Percentiles rank a stretch among this genome's conserved stretches.
Conservation (phyloP, 2,888 invertebrate genomes). For the Spicauda simplicius region DNA sequence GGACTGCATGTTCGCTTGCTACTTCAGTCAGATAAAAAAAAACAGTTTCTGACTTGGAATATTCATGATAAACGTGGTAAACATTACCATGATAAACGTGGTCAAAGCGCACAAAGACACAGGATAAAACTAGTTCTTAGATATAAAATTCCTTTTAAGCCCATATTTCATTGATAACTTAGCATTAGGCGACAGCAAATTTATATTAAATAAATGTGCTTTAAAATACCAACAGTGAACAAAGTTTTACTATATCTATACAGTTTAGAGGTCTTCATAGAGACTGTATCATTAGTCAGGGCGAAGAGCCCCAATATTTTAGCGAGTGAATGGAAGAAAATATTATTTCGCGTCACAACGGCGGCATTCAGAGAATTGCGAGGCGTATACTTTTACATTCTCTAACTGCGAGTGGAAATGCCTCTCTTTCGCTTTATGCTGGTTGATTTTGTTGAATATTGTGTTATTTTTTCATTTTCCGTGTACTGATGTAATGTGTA, state of each 20-base stretch:
- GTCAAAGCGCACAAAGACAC: too few relatives aligned
- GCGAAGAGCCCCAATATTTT: constrained; percentile 66
- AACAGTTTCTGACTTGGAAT: too few relatives aligned
- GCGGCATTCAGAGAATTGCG: constrained; percentile 59
- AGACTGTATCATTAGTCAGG: constrained; percentile 73
- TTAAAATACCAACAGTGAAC: too few relatives aligned
- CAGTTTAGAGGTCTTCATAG: constrained; percentile 49
- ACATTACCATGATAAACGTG: too few relatives aligned
- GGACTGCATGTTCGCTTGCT: too few relatives aligned
- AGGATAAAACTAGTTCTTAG: too few relatives aligned
- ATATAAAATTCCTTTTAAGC: too few relatives aligned
- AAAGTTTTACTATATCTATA: neutral
- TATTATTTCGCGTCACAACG: constrained; percentile 59
- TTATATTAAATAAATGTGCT: too few relatives aligned
- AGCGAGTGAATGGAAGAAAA: constrained; percentile 70
- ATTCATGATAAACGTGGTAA: too few relatives aligned
- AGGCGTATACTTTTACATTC: neutral
- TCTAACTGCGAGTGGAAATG: neutral
- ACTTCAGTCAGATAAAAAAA: too few relatives aligned
- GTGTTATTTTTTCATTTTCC: neutral
- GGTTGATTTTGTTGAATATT: neutral
- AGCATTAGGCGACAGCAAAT: neutral
- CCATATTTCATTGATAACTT: too few relatives aligned
- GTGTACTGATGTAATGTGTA: too few relatives aligned
- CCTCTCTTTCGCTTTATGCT: neutral